These are phyloP conservation scores for Ctena decussata DNA, from an alignment of 2,888 invertebrate genomes.

Conservation along the genomic window DNA sequence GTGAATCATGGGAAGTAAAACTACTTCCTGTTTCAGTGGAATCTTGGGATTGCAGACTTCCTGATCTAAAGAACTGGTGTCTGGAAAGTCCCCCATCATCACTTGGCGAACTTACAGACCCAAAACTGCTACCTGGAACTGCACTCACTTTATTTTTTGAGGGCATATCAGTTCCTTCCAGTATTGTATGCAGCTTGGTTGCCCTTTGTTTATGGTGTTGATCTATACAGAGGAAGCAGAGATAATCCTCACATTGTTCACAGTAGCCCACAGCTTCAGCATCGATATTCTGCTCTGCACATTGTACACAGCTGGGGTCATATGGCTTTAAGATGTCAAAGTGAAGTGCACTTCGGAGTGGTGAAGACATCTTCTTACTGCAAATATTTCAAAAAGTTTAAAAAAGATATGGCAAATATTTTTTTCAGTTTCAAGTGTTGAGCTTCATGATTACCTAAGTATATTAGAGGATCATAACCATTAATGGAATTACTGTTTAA, in stretches of 20 bases:
- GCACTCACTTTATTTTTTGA: not conserved
- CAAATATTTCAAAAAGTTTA: too few species aligned
- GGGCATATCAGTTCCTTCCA: not conserved
- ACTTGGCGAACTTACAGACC: not conserved
- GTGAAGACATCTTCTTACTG: not conserved
- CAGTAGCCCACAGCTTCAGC: conserved; percentile 50
- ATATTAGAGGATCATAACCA: too few species aligned
- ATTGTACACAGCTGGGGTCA: not conserved
- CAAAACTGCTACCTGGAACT: not conserved
- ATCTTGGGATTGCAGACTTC: not conserved
- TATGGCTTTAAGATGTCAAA: not conserved
- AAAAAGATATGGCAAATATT: too few species aligned
- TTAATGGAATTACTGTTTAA: too few species aligned
- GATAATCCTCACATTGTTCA: conserved; percentile 49
- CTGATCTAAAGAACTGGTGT: not conserved
- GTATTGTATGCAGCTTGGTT: not conserved
- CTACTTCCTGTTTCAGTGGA: not conserved
- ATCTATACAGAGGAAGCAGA: conserved; percentile 41
- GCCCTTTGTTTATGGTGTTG: not conserved
- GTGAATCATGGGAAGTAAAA: not conserved
- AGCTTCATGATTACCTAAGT: too few species aligned
- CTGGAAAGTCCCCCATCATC: not conserved
- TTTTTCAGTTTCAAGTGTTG: too few species aligned
- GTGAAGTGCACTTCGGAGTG: not conserved
- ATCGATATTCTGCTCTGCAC: not conserved